These are phyloP conservation scores for Melopsittacus undulatus DNA, from an alignment of 2,797 vertebrate species.

Conservation along the genomic window DNA sequence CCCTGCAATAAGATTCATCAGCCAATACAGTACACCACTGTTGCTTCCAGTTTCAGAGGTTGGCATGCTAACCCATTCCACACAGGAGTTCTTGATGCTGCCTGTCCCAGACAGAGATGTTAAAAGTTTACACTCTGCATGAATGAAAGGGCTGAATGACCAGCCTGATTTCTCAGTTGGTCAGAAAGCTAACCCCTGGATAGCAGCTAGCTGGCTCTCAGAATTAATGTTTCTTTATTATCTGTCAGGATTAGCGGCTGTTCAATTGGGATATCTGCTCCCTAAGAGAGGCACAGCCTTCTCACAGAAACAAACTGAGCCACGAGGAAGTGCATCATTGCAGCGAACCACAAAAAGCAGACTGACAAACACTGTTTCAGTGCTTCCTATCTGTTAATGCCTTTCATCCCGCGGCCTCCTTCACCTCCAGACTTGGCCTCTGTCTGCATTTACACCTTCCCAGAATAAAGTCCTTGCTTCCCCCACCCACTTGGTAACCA, in stretches of 20 bases:
- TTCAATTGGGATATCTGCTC: background rate
- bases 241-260: background rate
- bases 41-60: background rate
- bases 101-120: background rate
- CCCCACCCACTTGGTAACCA: conserved; percentile 53
- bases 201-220: background rate
- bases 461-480: conserved; percentile 49
- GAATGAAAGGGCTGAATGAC: background rate
- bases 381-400: background rate
- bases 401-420: background rate
- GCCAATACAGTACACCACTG: background rate
- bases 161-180: background rate
- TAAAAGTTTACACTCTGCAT: background rate
- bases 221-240: background rate
- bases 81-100: background rate
- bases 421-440: conserved; percentile 54
- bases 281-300: background rate
- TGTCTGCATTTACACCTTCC: conserved; percentile 41
- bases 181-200: background rate
- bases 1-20: background rate
- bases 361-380: background rate
- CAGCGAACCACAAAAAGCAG: background rate
- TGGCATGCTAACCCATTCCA: background rate
- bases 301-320: background rate
- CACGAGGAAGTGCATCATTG: background rate